A percentile compares a stretch with the other conserved stretches of the same genome.
These are phyloP conservation scores for Sapajus apella DNA, from an alignment of 2,113 vertebrate genomes.

Conservation along the genomic window DNA sequence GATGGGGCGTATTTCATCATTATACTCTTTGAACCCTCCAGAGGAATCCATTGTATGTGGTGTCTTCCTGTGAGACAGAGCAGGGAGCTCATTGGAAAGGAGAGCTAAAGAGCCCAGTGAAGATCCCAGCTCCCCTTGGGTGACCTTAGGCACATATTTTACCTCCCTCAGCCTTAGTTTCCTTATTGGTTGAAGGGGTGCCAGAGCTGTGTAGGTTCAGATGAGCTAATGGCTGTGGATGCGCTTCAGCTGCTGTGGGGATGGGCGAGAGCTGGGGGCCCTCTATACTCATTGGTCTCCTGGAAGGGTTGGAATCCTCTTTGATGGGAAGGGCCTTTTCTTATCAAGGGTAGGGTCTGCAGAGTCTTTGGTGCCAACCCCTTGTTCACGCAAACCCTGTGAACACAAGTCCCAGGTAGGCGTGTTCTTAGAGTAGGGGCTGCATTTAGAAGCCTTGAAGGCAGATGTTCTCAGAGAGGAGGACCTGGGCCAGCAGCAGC, in stretches of 20 bases:
- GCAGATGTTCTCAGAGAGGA: background rate
- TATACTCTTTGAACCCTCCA: accelerated
- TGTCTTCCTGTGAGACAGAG: background rate
- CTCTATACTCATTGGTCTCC: background rate
- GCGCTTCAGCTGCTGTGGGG: background rate
- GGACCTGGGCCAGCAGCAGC: background rate
- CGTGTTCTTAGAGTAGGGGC: background rate
- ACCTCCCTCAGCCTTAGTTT: background rate
- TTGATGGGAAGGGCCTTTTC: background rate
- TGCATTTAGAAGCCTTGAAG: background rate
- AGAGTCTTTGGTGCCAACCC: background rate
- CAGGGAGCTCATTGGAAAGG: background rate
- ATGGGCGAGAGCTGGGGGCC: background rate
- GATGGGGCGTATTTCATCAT: accelerated
- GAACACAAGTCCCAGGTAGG: background rate
- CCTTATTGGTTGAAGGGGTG: background rate
- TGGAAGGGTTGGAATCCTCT: background rate
- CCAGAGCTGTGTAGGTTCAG: background rate
- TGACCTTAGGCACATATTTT: background rate
- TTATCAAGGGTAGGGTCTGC: background rate
- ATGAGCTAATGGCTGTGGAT: background rate
- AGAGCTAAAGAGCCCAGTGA: background rate
- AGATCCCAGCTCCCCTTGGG: background rate
- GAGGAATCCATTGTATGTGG: accelerated
- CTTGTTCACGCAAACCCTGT: background rate